phyloP scores from a whole-genome alignment of 2,113 vertebrate species.

The Felis catus region DNA sequence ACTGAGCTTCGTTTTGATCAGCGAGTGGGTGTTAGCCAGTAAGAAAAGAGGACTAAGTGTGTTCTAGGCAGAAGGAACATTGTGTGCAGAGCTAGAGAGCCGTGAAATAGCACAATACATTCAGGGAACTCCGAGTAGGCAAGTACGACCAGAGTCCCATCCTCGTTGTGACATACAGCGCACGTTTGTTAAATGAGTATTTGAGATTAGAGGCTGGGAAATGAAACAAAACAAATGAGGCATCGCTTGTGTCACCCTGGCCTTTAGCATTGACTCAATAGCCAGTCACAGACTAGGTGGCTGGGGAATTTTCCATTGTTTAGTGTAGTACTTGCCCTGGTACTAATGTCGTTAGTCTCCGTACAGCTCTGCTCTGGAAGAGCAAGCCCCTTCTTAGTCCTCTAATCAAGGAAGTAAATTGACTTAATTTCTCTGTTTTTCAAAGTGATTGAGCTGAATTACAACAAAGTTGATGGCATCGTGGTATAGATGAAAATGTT shows the following conservation, averaged over 20 bases:
- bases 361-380: background rate
- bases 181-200: slow-evolving; percentile 15
- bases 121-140: slow-evolving; percentile 66
- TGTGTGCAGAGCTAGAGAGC: slow-evolving; percentile 78
- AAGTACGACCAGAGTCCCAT: slow-evolving; percentile 36
- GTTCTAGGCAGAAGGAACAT: slow-evolving; percentile 78
- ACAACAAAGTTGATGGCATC: background rate
- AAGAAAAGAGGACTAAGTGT: slow-evolving; percentile 76
- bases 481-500: background rate
- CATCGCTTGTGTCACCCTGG: background rate
- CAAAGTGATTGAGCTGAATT: slow-evolving; percentile 4
- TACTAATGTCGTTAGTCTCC: background rate
- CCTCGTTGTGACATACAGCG: slow-evolving; percentile 49
- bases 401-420: background rate
- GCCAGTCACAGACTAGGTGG: background rate
- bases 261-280: slow-evolving; percentile 34
- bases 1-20: slow-evolving; percentile 61
- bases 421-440: background rate
- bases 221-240: slow-evolving; percentile 42
- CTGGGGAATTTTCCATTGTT: background rate
- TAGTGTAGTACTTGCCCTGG: background rate
- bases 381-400: background rate
- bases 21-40: slow-evolving; percentile 72
- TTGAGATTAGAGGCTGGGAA: slow-evolving; percentile 43
- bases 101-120: slow-evolving; percentile 80